Percentiles rank a stretch among this genome's conserved stretches.
These are phyloP conservation scores for Platycnemis pennipes DNA, from an alignment of 2,888 invertebrate genomes.

Conservation along the genomic window DNA sequence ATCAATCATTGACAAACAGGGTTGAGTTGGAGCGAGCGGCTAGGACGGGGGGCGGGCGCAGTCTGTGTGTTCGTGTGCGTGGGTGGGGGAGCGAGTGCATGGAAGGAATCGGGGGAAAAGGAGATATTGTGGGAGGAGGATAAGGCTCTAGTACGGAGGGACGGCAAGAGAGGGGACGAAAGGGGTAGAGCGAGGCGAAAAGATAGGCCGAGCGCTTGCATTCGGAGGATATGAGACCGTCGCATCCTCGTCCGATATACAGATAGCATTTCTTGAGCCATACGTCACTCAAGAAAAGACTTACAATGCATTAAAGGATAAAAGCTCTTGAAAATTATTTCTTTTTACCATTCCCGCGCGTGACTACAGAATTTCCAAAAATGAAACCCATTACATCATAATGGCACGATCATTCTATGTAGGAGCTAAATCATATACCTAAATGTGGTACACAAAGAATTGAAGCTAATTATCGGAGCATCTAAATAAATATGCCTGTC, in stretches of 20 bases:
- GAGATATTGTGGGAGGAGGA: not conserved
- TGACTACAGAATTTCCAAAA: too few species aligned
- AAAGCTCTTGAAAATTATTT: too few species aligned
- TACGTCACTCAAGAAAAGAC: not conserved
- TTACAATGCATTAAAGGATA: too few species aligned
- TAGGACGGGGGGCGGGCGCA: not conserved
- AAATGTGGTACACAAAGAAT: too few species aligned
- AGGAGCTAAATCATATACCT: too few species aligned
- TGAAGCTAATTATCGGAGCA: too few species aligned
- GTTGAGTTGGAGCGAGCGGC: not conserved
- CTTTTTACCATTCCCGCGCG: too few species aligned
- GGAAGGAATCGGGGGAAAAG: not conserved
- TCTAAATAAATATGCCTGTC: too few species aligned
- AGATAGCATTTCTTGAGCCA: not conserved
- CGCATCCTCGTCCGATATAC: not conserved
- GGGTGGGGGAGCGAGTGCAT: not conserved
- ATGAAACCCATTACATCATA: too few species aligned
- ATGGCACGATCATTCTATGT: too few species aligned
- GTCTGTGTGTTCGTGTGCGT: not conserved
- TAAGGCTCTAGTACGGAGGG: not conserved
- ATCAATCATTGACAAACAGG: constrained; percentile 59
- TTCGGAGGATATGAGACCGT: not conserved
- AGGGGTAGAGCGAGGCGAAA: not conserved
- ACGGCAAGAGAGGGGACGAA: not conserved
- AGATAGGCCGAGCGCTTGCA: not conserved